Base-by-base conservation (phyloP, 2,888 invertebrate species). In the Chaitophorus viminalis region DNA sequence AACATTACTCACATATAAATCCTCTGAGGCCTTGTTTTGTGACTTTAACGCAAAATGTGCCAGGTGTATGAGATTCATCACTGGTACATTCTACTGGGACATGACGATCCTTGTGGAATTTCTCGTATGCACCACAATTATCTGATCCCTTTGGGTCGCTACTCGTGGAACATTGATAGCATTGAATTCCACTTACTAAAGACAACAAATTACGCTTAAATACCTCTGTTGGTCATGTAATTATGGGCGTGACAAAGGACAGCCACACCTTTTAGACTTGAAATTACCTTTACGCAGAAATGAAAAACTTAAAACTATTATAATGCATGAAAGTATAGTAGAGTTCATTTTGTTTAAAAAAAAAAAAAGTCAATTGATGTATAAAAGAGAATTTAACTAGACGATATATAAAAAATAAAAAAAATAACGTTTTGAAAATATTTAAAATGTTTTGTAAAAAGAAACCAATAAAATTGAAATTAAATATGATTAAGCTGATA, bases 31-130 rank as follows among this genome's bases (percentile, higher is more conserved):
- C 96, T 91, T 99, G 98, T 90, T 97, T 97, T 1, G 97, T 96
- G 39, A 96, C 93, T 93, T 99, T 99, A 93, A 98, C 96, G 91
- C 99, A 99, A 92, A 99, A 98, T 4, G 98, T 97, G 14, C 98
- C 99, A 36, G 98, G 98, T 92, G 96, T 96, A 90, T 96, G 94
- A 72, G 98, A 97, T 91, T 98, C 98, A 91, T 98, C 98, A 91
- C 96, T 97, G 91, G 95, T 96, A 91, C 99, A 99, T 91, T 99
- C 98, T 3, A 98, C 95, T 18, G 98, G 94, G 90, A 98, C 96
- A 91, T 98, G 96, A 89, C 95, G 94, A 25, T 95, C 94, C 90
- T 93, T 95, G 91, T 98, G 96, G 91, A 99, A 99, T 90, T 93
- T 94, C 89, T 93, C 94, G 91, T 98, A 97, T 0, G 98, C 96